Base-by-base conservation (phyloP, 2,797 vertebrate species). In the Trachops cirrhosus region DNA sequence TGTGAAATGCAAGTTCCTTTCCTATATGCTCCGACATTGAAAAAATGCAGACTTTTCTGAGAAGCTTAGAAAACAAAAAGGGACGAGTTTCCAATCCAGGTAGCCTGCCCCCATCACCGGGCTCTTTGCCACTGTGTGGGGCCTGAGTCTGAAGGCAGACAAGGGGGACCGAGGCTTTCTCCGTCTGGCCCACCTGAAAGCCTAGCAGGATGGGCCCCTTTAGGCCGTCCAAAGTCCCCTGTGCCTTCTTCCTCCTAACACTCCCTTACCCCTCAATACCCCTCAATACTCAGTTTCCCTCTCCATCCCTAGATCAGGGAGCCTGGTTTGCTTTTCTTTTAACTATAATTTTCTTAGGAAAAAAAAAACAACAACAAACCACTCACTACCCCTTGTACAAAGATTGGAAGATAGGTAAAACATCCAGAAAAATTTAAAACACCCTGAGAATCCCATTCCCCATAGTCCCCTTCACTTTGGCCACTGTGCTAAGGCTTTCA, bases 101-200 rank as follows among this genome's bases (percentile, higher is more conserved):
- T 5, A 14, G n/a, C 6, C 80, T 29, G 48, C n/a, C 3, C 1
- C 9, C 0, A 2, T 11, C 41, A 16, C 8, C 12, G 6, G 1
- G 24, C 24, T 9, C 2, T 41, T 9, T 4, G 46, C 32, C 16
- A 12, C 32, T 0, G n/a, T 18, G 26, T 14, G 0, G 6, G 12
- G 41, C 71, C 32, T 6, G 34, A 24, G 26, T 7, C 24, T 41
- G 8, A 8, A 0, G 54, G 70, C 1, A 4, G n/a, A 22, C 4
- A 0, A 11, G 24, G n/a, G 57, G 34, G 12, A 3, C 14, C 0
- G 21, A 50, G 68, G 15, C 37, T 52, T 44, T 24, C 4, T 1
- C 9, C 1, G 8, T 52, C 4, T 32, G 29, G 57, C 15, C 2
- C 6, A 3, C 3, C 52, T 9, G 0, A 44, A 16, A 44, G 18